Conservation (phyloP, 1,140 invertebrate species). For the Lordiphosa clarofinis region DNA sequence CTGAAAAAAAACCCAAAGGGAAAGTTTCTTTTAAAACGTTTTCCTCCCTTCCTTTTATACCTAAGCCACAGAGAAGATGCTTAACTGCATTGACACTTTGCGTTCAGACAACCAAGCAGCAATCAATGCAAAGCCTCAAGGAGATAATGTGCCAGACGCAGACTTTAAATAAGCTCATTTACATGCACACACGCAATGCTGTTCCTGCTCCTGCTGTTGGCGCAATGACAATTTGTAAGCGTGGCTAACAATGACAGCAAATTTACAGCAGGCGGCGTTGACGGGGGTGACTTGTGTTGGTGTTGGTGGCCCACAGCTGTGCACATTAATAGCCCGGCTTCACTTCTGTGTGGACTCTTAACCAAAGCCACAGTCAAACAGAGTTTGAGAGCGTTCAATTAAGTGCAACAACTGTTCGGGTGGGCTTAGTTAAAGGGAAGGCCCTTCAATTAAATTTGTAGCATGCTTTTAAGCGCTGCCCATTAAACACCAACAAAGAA, state of each 20-base stretch:
- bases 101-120: constrained; percentile 14
- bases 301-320: constrained; percentile 34
- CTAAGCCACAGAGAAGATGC: no score
- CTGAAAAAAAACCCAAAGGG: no score
- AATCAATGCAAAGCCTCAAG: constrained; percentile 62
- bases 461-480: constrained; percentile 41
- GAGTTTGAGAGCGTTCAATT: background rate
- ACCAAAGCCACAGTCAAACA: constrained; percentile 3
- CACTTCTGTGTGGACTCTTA: constrained; percentile 6
- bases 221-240: constrained; percentile 37
- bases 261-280: constrained; percentile 26
- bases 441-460: constrained; percentile 16
- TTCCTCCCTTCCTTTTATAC: no score
- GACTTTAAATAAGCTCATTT: constrained; percentile 68
- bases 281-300: constrained; percentile 9
- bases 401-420: constrained; percentile 1
- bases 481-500: constrained; percentile 3
- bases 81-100: no score
- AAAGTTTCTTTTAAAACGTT: no score
- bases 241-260: constrained; percentile 38
- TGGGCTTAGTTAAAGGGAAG: background rate
- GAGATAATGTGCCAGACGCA: constrained; percentile 15
- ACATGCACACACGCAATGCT: constrained; percentile 45
- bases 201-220: background rate
- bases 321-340: constrained; percentile 37